Base-by-base conservation (phyloP, 2,797 vertebrate species). In the Spinus pinus region DNA sequence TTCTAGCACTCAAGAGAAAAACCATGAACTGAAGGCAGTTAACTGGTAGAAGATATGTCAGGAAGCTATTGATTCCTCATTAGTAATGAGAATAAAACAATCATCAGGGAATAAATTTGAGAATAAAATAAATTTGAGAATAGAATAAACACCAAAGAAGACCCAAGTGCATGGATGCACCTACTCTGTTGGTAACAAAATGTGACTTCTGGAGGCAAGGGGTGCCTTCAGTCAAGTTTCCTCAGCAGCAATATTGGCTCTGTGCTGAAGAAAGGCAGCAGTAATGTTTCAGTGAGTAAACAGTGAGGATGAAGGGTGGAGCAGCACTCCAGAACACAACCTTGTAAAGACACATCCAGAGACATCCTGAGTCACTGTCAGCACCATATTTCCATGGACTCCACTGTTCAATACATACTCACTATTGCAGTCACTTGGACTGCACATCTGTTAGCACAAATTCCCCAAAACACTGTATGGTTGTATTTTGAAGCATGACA, bases 1-100 rank as follows among this genome's bases (percentile, higher is more conserved):
- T 74, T 74, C 53, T 80, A 87, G 30, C 12, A 41, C n/a, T 82
- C 23, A 17, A 51, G 44, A 79, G 46, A 81, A 87, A 79, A 95
- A 77, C 14, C 22, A 31, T 28, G 47, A 86, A 49, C 35, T 53
- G 22, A 82, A 82, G 44, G 18, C n/a, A 61, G 56, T 73, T 84
- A 84, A 62, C 25, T 42, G n/a, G 33, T 35, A 37, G 37, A 70
- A 4, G 30, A 12, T 23, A 47, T 0, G 0, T 35, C 28, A 39
- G 49, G 22, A 82, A 93, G 37, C 4, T 71, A 33, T 30, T 39
- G 65, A 87, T 39, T 88, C 37, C 46, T 16, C 13, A 9, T 31
- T 56, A 49, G 12, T 53, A 67, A 44, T 7, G 54, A 62, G 39
- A 92, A 37, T 46, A 58, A 92, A 91, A 81, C 24, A 79, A 71